phyloP scores from a whole-genome alignment of 2,113 vertebrate species.

The Oxygymnocypris stewartii region DNA sequence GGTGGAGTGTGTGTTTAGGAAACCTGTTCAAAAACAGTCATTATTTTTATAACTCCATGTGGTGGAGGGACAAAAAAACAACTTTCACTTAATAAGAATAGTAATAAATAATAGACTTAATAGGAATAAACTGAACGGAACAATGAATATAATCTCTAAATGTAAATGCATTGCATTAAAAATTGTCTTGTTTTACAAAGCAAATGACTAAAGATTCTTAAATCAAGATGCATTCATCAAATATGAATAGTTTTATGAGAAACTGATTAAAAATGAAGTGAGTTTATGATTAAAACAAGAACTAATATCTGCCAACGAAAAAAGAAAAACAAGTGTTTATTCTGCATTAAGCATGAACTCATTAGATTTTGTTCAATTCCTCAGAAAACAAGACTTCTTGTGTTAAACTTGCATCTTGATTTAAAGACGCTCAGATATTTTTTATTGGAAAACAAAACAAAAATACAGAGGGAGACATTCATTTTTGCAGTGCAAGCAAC shows the following conservation, averaged over 20 bases:
- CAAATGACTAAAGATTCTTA: too few relatives aligned
- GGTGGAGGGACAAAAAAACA: not conserved
- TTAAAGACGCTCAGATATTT: not conserved
- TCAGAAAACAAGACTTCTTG: not conserved
- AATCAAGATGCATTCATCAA: not conserved
- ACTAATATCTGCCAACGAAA: too few relatives aligned
- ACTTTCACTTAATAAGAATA: not conserved
- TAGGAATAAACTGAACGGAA: too few relatives aligned
- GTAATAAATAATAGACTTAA: too few relatives aligned
- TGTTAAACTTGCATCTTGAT: not conserved
- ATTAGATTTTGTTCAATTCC: too few relatives aligned
- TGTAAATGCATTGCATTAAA: too few relatives aligned
- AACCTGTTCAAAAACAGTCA: not conserved
- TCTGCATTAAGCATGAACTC: too few relatives aligned
- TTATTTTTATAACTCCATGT: not conserved
- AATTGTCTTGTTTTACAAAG: too few relatives aligned
- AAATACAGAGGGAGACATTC: not conserved
- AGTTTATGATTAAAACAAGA: not conserved
- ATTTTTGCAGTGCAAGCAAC: not conserved
- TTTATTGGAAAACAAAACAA: not conserved
- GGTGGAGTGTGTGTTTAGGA: not conserved
- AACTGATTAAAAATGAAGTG: not conserved
- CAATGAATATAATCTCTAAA: too few relatives aligned
- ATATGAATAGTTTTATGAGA: not conserved
- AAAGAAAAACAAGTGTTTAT: not conserved